A percentile compares a stretch with the other conserved stretches of the same genome.
Conservation (phyloP, 2,797 vertebrate genomes). For the Oceanodroma leucorhoa region DNA sequence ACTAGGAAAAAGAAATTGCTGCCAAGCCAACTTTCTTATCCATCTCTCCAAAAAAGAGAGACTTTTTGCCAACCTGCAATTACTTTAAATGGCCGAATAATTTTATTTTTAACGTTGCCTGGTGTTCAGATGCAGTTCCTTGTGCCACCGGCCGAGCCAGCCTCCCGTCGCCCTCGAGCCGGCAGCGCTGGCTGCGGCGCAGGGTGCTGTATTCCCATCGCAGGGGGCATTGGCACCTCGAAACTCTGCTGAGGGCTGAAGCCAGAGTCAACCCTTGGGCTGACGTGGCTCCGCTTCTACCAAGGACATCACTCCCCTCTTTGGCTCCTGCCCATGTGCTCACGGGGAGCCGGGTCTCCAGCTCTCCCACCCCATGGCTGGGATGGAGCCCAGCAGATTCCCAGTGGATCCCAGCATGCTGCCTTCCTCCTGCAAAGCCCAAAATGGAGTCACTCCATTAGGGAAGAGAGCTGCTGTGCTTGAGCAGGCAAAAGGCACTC, state of each 20-base stretch:
- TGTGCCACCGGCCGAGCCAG: rapidly evolving
- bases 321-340: background rate
- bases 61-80: background rate
- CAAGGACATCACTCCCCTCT: background rate
- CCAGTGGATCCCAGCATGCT: rapidly evolving
- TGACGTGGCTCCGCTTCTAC: background rate
- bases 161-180: rapidly evolving
- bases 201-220: rapidly evolving
- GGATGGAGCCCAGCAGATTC: background rate
- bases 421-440: background rate
- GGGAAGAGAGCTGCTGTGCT: background rate
- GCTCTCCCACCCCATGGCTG: background rate
- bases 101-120: background rate
- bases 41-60: background rate
- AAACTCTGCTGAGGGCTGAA: background rate
- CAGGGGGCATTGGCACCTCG: background rate
- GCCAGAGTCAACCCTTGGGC: background rate
- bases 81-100: background rate
- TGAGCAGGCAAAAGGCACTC: background rate
- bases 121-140: background rate
- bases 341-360: background rate
- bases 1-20: background rate
- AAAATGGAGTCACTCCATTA: background rate
- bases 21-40: background rate
- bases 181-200: background rate